Conservation (phyloP, 2,797 vertebrate species). For the Argya squamiceps region DNA sequence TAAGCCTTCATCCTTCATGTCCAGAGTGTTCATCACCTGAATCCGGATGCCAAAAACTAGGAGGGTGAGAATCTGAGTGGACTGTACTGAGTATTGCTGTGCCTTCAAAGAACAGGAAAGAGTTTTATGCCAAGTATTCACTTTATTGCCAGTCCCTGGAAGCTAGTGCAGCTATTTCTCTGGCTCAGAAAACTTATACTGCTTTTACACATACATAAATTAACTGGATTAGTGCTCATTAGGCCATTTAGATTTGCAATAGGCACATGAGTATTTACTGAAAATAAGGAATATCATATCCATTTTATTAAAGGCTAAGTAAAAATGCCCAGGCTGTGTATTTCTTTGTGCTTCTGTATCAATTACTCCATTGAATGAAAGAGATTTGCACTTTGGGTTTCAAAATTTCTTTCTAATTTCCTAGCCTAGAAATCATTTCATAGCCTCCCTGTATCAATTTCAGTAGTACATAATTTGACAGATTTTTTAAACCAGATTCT, state of each 20-base stretch:
- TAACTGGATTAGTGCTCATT: background rate
- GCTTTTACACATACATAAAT: background rate
- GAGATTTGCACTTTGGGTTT: background rate
- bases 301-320: background rate
- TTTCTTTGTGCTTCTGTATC: background rate
- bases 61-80: background rate
- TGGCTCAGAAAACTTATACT: background rate
- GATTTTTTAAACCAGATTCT: background rate
- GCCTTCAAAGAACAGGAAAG: slow-evolving; percentile 30
- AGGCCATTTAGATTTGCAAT: background rate
- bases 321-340: background rate
- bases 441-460: background rate
- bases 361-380: background rate
- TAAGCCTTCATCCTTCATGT: background rate
- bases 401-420: background rate
- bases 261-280: background rate
- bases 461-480: background rate
- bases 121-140: background rate
- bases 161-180: background rate
- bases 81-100: background rate
- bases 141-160: background rate
- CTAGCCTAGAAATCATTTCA: background rate
- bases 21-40: background rate
- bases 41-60: background rate
- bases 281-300: background rate